These are phyloP conservation scores for Mayetiola destructor DNA, from an alignment of 2,888 invertebrate species.

Conservation along the genomic window DNA sequence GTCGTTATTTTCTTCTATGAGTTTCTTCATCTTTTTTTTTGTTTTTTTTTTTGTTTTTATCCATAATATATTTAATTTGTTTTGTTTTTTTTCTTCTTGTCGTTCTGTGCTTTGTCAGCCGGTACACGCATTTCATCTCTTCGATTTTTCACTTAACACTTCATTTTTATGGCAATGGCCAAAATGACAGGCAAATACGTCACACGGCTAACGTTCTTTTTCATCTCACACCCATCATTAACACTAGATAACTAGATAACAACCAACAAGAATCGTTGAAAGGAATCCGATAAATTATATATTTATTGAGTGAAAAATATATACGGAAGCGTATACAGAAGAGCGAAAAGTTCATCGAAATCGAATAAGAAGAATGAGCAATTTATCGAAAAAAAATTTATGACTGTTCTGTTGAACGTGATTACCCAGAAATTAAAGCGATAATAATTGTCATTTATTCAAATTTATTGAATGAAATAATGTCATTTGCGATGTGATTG, in stretches of 20 bases:
- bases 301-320: too few relatives aligned
- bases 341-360: too few relatives aligned
- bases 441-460: slow-evolving; percentile 13
- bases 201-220: neutral
- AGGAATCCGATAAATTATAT: neutral
- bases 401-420: slow-evolving; percentile 9
- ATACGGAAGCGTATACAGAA: too few relatives aligned
- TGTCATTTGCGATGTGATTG: slow-evolving; percentile 5
- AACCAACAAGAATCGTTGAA: neutral
- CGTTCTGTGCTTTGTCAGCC: slow-evolving; percentile 6
- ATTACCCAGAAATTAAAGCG: slow-evolving; percentile 9
- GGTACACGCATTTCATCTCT: slow-evolving; percentile 12
- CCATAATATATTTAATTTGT: neutral
- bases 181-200: too few relatives aligned
- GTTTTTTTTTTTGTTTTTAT: neutral
- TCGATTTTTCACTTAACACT: slow-evolving; percentile 7
- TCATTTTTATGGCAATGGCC: neutral
- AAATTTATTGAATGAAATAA: slow-evolving; percentile 11
- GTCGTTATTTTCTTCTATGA: neutral
- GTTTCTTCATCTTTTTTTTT: neutral
- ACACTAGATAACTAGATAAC: neutral
- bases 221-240: neutral
- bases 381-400: slow-evolving; percentile 10
- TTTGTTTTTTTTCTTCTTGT: neutral
- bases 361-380: neutral